These are phyloP conservation scores for Spisula solida DNA, from an alignment of 2,888 invertebrate genomes.

Conservation along the genomic window DNA sequence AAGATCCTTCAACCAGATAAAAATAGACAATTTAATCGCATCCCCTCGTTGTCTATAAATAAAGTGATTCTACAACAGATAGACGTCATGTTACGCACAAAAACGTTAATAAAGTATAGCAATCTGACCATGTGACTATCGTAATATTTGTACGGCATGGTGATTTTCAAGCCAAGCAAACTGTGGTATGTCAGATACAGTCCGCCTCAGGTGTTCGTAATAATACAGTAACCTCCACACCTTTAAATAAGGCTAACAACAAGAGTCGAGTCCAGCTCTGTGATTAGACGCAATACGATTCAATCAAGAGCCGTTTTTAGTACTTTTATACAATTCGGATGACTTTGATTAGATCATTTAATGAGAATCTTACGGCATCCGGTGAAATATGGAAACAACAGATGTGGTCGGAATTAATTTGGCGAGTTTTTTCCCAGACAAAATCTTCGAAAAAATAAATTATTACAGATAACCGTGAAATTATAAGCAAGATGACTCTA, in stretches of 20 bases:
- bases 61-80: neutral
- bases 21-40: slow-evolving; percentile 55
- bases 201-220: slow-evolving; percentile 46
- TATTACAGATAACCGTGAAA: neutral
- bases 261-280: neutral
- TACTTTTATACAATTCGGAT: neutral
- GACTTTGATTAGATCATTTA: neutral
- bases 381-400: neutral
- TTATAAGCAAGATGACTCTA: neutral
- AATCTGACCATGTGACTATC: slow-evolving; percentile 28
- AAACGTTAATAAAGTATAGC: neutral
- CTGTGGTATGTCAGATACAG: slow-evolving; percentile 33
- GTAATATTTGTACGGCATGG: neutral
- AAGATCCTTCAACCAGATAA: slow-evolving; percentile 44
- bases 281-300: slow-evolving; percentile 28
- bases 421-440: neutral
- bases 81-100: neutral
- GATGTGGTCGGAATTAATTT: neutral
- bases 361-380: too few relatives aligned
- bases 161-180: slow-evolving; percentile 37
- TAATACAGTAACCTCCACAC: slow-evolving; percentile 41
- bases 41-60: slow-evolving; percentile 19
- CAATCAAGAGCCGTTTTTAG: neutral
- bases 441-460: neutral
- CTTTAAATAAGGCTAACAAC: slow-evolving; percentile 25